Evolutionary conservation across 2,888 invertebrate genomes (phyloP).

Genomic region (Actias luna): DNA sequence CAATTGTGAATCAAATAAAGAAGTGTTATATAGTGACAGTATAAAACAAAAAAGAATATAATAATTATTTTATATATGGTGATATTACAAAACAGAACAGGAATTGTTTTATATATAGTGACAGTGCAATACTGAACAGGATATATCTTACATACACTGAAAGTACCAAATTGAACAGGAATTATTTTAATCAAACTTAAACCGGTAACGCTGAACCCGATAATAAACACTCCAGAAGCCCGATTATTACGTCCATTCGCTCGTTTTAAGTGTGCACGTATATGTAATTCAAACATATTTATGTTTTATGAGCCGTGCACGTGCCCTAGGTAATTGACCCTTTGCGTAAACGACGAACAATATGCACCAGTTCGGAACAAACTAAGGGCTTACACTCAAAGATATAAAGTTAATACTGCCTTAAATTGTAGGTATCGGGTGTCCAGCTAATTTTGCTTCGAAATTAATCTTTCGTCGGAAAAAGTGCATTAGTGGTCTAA

Average conservation of each 20-base stretch:
- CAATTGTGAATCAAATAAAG: too few species aligned
- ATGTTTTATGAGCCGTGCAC: constrained; percentile 22
- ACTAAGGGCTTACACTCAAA: constrained; percentile 24
- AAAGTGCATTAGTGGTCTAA: constrained; percentile 21
- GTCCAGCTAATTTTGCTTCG: constrained; percentile 29
- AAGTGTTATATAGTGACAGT: too few species aligned
- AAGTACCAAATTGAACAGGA: constrained; percentile 4
- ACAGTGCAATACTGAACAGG: not conserved
- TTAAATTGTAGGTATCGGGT: constrained; percentile 6
- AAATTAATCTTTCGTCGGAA: constrained; percentile 35
- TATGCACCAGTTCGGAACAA: constrained; percentile 12
- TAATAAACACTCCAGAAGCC: constrained; percentile 43
- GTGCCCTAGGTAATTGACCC: constrained; percentile 50
- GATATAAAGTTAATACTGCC: constrained; percentile 23
- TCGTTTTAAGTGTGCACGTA: constrained; percentile 17
- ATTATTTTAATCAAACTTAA: constrained; percentile 5
- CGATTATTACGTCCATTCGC: constrained; percentile 32
- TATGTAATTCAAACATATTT: constrained; percentile 25
- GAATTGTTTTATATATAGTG: not conserved
- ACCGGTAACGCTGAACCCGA: constrained; percentile 17
- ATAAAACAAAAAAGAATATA: too few species aligned
- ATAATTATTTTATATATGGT: too few species aligned
- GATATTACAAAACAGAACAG: too few species aligned
- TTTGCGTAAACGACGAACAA: constrained; percentile 28
- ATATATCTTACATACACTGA: not conserved